phyloP scores from a whole-genome alignment of 2,797 vertebrate genomes.

The Sternotherus odoratus region DNA sequence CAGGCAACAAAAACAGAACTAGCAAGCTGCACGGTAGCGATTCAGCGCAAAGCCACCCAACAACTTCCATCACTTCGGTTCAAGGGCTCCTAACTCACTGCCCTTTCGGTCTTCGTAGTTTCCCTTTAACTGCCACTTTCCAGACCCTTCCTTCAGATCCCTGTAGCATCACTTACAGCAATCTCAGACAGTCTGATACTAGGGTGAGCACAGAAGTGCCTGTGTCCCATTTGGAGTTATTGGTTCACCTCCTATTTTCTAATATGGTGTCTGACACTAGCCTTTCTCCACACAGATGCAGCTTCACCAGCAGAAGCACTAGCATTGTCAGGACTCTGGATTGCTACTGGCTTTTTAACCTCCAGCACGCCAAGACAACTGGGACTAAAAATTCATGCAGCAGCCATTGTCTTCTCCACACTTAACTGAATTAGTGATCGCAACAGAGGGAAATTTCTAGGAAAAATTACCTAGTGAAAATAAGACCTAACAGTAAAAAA shows the following conservation, averaged over 20 bases:
- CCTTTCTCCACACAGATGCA: fast-evolving
- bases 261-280: neutral
- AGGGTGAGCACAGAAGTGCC: neutral
- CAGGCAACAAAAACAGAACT: neutral
- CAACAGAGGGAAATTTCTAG: neutral
- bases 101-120: neutral
- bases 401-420: neutral
- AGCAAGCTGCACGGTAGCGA: neutral
- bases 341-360: fast-evolving
- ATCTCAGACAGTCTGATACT: neutral
- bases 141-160: neutral
- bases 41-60: neutral
- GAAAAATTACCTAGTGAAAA: neutral
- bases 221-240: neutral
- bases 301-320: fast-evolving
- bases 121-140: neutral
- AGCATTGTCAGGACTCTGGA: neutral
- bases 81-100: neutral
- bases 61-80: neutral
- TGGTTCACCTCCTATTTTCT: neutral
- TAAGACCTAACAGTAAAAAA: constrained; percentile 1
- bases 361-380: fast-evolving
- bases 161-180: fast-evolving
- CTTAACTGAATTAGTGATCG: neutral
- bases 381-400: neutral